These are phyloP conservation scores for Carcina quercana DNA, from an alignment of 2,888 invertebrate species.

Conservation along the genomic window DNA sequence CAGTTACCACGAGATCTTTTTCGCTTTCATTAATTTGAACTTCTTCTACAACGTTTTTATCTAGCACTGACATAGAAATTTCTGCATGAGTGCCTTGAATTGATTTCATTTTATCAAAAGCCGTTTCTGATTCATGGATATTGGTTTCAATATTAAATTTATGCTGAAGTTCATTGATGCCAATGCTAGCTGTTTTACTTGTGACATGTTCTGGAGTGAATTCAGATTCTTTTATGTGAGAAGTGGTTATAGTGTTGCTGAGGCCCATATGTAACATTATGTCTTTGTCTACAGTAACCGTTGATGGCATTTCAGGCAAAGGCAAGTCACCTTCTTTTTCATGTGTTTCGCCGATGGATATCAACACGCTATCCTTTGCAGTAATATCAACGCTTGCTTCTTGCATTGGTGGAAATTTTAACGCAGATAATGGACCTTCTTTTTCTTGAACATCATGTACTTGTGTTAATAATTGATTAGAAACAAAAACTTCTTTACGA, in stretches of 20 bases:
- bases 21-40: conserved; percentile 81
- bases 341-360: conserved; percentile 70
- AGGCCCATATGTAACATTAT: conserved; percentile 66
- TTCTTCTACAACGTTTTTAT: conserved; percentile 73
- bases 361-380: conserved; percentile 75
- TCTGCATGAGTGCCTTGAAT: conserved; percentile 56
- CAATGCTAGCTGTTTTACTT: conserved; percentile 73
- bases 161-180: conserved; percentile 77
- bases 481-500: conserved; percentile 76
- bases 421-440: conserved; percentile 76
- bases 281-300: conserved; percentile 45
- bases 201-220: conserved; percentile 59
- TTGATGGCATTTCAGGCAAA: conserved; percentile 35
- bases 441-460: conserved; percentile 80
- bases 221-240: conserved; percentile 78
- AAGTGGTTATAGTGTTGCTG: conserved; percentile 75
- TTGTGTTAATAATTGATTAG: conserved; percentile 78
- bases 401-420: conserved; percentile 76
- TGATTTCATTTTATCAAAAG: conserved; percentile 55
- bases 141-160: conserved; percentile 74
- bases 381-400: conserved; percentile 76
- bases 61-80: conserved; percentile 67
- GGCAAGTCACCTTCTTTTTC: conserved; percentile 79
- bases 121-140: conserved; percentile 74
- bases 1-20: conserved; percentile 64